A percentile compares a stretch with the other conserved stretches of the same genome.
Conservation (phyloP, 2,113 vertebrate genomes). For the Protobothrops mucrosquamatus region DNA sequence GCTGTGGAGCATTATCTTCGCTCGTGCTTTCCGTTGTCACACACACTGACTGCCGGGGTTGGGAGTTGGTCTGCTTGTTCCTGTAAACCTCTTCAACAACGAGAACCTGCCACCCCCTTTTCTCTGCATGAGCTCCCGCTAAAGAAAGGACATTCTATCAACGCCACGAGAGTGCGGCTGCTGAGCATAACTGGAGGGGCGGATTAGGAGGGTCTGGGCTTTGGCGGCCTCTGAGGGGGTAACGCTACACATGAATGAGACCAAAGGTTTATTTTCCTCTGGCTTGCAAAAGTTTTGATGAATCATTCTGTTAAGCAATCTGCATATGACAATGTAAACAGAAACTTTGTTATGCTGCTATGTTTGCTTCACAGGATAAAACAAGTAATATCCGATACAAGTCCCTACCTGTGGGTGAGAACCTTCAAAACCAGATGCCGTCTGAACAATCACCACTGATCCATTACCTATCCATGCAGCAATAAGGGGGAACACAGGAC, state of each 20-base stretch:
- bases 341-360: not conserved
- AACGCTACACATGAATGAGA: not conserved
- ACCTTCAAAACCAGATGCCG: not conserved
- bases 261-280: not conserved
- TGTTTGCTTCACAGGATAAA: not conserved
- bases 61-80: no score
- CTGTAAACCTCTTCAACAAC: no score
- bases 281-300: not conserved
- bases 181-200: no score
- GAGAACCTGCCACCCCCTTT: no score
- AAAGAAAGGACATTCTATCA: no score
- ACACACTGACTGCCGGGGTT: no score
- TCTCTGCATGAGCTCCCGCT: no score
- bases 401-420: not conserved
- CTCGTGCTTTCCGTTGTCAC: no score
- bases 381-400: not conserved
- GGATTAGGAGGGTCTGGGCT: no score
- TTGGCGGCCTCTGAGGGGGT: no score
- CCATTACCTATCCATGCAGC: not conserved
- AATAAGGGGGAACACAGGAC: not conserved
- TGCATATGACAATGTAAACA: not conserved
- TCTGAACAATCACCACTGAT: not conserved
- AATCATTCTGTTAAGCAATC: not conserved
- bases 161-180: no score
- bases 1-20: no score